Conservation (phyloP, 2,797 vertebrate species). For the Amblyraja radiata region DNA sequence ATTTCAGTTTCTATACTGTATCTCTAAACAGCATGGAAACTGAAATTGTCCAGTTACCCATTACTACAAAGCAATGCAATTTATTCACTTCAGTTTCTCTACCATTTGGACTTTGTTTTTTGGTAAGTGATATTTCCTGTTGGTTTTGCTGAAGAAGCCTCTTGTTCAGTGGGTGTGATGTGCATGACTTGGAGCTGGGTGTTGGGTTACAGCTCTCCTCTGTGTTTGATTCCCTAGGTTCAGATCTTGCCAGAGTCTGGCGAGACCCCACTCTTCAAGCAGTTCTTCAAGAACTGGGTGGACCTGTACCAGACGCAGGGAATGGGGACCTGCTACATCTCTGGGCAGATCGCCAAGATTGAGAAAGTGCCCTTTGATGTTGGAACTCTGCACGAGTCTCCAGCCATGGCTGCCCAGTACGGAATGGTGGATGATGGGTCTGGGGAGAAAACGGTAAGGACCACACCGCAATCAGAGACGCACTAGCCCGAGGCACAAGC, state of each 20-base stretch:
- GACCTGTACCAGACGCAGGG: constrained; percentile 84
- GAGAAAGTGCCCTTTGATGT: constrained; percentile 84
- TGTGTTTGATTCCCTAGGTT: constrained; percentile 50
- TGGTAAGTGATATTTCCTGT: neutral
- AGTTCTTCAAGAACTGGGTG: constrained; percentile 97
- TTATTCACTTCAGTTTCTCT: too few relatives aligned
- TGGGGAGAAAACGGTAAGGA: constrained; percentile 78
- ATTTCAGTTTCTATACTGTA: too few relatives aligned
- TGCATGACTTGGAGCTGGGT: neutral
- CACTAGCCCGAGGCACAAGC: too few relatives aligned
- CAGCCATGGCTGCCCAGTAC: constrained; percentile 90
- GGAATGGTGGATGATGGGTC: constrained; percentile 88
- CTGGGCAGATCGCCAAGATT: constrained; percentile 85
- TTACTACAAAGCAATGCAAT: too few relatives aligned
- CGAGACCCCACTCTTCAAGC: constrained; percentile 94
- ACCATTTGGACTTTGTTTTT: neutral
- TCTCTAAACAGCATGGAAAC: too few relatives aligned
- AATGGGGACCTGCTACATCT: constrained; percentile 75
- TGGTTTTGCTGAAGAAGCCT: neutral
- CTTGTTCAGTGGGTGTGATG: neutral
- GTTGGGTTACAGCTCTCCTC: neutral
- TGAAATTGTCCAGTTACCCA: too few relatives aligned
- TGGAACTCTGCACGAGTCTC: constrained; percentile 72
- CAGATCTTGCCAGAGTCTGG: constrained; percentile 87
- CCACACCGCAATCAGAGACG: neutral